phyloP scores from a whole-genome alignment of 2,113 vertebrate genomes.

The Erpornis zantholeuca region DNA sequence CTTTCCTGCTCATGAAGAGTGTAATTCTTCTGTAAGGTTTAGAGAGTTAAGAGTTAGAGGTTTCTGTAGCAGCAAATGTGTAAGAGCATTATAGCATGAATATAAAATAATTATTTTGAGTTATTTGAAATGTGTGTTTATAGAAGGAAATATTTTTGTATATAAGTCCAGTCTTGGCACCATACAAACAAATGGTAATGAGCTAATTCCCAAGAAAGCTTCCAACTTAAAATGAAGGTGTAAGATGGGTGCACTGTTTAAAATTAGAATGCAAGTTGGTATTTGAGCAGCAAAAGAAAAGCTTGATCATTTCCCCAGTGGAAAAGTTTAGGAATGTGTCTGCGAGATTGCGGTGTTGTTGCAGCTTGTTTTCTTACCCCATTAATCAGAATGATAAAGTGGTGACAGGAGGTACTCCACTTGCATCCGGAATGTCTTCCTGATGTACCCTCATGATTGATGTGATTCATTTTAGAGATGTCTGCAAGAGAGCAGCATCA shows the following conservation, averaged over 20 bases:
- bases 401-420: not conserved
- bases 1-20: not conserved
- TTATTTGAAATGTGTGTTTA: not conserved
- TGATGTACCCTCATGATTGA: not conserved
- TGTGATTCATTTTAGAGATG: not conserved
- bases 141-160: not conserved
- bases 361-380: not conserved
- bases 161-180: not conserved
- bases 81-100: not conserved
- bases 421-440: not conserved
- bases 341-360: not conserved
- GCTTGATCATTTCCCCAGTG: not conserved
- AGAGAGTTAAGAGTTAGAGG: too few species aligned
- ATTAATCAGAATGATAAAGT: slow-evolving; percentile 21
- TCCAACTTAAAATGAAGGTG: not conserved
- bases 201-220: not conserved
- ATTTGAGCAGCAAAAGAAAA: not conserved
- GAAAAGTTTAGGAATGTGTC: not conserved
- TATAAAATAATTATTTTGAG: not conserved
- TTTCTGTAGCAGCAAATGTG: not conserved
- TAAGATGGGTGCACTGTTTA: not conserved
- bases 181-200: not conserved
- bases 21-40: not conserved
- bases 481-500: not conserved
- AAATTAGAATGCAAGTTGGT: not conserved